These are phyloP conservation scores for Listronotus oregonensis DNA, from an alignment of 1,140 invertebrate genomes.

Conservation along the genomic window DNA sequence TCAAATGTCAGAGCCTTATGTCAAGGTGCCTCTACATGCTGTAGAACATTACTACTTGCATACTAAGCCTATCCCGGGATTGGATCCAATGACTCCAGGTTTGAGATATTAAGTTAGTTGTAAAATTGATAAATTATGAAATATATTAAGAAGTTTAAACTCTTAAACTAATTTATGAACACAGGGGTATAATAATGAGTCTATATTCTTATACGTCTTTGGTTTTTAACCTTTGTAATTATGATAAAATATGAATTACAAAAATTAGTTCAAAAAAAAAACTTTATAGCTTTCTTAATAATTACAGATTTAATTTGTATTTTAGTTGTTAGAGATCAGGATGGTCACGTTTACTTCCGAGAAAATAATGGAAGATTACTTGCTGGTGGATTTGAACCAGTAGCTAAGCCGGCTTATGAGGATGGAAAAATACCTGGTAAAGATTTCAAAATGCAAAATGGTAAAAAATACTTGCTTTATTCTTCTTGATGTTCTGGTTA, in stretches of 20 bases:
- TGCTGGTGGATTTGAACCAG: constrained; percentile 84
- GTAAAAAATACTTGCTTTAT: constrained; percentile 11
- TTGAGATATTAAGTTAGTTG: no score
- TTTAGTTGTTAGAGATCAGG: constrained; percentile 85
- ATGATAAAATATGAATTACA: no score
- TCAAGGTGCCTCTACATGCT: constrained; percentile 90
- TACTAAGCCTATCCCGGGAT: constrained; percentile 75
- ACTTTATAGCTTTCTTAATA: no score
- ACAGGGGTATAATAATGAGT: no score
- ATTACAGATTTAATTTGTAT: constrained; percentile 32
- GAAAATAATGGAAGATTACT: constrained; percentile 80
- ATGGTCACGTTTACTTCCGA: constrained; percentile 86
- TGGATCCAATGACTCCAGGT: constrained; percentile 76
- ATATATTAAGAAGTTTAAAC: no score
- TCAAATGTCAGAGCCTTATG: constrained; percentile 78
- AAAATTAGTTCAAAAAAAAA: no score
- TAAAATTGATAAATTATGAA: no score
- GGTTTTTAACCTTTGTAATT: no score
- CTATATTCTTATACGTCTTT: no score
- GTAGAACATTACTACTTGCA: constrained; percentile 92
- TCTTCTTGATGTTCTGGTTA: no score
- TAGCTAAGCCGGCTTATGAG: constrained; percentile 89
- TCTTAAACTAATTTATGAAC: no score
- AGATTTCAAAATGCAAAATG: constrained; percentile 22
- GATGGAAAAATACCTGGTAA: constrained; percentile 69